Conservation (phyloP, 2,888 invertebrate species). For the Thera britannica region DNA sequence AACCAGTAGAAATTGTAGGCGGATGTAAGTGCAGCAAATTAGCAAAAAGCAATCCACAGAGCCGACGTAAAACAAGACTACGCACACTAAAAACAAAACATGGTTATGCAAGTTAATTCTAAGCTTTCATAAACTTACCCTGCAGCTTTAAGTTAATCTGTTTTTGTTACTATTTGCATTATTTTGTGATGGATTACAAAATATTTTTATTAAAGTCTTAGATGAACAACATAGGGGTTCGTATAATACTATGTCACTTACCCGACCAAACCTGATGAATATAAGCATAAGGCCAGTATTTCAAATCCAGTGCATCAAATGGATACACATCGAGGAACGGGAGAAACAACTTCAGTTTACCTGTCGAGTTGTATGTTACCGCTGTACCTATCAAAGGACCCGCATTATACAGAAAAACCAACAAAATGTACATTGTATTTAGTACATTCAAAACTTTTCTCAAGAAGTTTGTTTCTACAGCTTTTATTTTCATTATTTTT, state of each 20-base stretch:
- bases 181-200: too few relatives aligned
- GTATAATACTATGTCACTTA: too few relatives aligned
- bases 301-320: constrained; percentile 43
- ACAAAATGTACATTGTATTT: constrained; percentile 18
- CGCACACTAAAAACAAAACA: constrained; percentile 9
- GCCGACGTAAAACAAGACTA: constrained; percentile 34
- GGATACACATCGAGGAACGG: constrained; percentile 41
- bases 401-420: constrained; percentile 11
- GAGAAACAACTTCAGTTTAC: constrained; percentile 19
- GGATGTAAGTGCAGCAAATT: constrained; percentile 43
- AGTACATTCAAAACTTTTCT: constrained; percentile 15
- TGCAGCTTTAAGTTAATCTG: too few relatives aligned
- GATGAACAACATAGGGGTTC: too few relatives aligned
- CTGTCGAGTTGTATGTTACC: constrained; percentile 16
- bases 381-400: constrained; percentile 13
- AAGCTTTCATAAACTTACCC: too few relatives aligned
- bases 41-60: constrained; percentile 45
- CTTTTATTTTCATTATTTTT: constrained; percentile 11
- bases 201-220: too few relatives aligned
- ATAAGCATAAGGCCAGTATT: constrained; percentile 47
- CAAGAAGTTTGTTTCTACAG: constrained; percentile 16
- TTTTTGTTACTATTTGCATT: too few relatives aligned
- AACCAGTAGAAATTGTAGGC: constrained; percentile 43
- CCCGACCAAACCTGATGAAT: constrained; percentile 49
- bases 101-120: neutral